These are phyloP conservation scores for Plagodis dolabraria DNA, from an alignment of 2,888 invertebrate genomes.

Conservation along the genomic window DNA sequence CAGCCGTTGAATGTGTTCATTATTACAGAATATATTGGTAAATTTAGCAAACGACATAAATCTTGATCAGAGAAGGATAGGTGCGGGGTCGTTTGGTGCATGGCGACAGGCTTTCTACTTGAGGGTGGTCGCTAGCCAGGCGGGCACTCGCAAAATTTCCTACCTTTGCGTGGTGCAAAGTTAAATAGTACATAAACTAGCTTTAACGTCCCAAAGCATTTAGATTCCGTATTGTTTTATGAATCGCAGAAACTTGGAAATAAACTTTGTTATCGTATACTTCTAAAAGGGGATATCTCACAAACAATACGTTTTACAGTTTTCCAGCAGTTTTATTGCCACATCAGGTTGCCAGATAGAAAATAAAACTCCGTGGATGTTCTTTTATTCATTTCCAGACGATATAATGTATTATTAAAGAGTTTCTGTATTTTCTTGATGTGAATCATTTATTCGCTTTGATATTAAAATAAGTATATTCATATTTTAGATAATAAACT, in stretches of 20 bases:
- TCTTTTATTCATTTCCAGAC: conserved; percentile 42
- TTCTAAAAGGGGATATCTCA: conserved; percentile 25
- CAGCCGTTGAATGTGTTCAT: too few species aligned
- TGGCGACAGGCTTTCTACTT: too few species aligned
- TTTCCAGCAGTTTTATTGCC: conserved; percentile 28
- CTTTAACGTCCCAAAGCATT: not conserved
- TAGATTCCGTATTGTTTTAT: not conserved
- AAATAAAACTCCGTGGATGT: conserved; percentile 30
- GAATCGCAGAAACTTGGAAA: conserved; percentile 1
- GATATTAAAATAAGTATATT: not conserved
- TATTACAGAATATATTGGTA: too few species aligned
- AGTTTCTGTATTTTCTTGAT: not conserved
- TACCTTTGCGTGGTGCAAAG: too few species aligned
- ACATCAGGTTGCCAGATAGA: conserved; percentile 26
- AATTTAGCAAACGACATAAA: too few species aligned
- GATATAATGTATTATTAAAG: conserved; percentile 30
- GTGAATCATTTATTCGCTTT: too few species aligned
- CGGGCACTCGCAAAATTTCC: too few species aligned
- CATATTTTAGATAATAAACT: too few species aligned
- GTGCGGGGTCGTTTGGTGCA: too few species aligned
- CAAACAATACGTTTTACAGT: conserved; percentile 26
- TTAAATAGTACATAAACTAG: too few species aligned
- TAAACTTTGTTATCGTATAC: conserved; percentile 18
- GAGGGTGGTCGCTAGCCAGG: too few species aligned
- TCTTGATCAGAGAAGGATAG: too few species aligned